A percentile compares a stretch with the other conserved stretches of the same genome.
phyloP scores from a whole-genome alignment of 2,888 invertebrate genomes.

The Tinea trinotella region DNA sequence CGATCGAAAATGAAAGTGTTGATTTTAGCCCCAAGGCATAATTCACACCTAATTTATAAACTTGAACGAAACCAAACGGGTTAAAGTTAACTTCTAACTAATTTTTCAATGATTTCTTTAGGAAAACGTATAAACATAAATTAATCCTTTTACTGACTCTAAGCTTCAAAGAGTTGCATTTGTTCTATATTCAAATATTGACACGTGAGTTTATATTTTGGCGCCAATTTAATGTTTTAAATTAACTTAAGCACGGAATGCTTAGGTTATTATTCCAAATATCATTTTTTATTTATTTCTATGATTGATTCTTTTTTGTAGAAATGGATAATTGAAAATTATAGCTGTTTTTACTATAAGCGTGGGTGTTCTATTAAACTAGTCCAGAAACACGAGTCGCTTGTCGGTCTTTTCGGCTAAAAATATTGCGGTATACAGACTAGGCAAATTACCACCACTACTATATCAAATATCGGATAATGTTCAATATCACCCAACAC shows the following conservation, averaged over 20 bases:
- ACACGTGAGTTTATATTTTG: constrained; percentile 4
- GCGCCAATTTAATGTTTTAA: constrained; percentile 1
- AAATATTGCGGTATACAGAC: no score
- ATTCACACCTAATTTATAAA: constrained; percentile 33
- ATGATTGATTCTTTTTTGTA: no score
- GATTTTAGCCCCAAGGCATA: constrained; percentile 39
- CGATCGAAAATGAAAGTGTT: constrained; percentile 34
- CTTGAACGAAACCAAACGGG: background rate
- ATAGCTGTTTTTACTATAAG: background rate
- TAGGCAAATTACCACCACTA: no score
- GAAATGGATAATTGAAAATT: background rate
- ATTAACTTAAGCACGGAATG: background rate
- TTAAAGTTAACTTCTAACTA: background rate
- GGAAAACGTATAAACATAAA: background rate
- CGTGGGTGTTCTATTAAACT: no score
- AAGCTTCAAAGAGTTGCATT: constrained; percentile 1
- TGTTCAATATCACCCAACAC: no score
- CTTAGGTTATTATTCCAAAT: background rate
- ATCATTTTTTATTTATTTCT: background rate
- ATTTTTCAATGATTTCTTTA: background rate
- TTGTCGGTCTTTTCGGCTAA: no score
- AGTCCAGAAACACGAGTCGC: no score
- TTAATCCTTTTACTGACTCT: background rate
- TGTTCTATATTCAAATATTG: constrained; percentile 14
- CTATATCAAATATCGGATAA: no score